Evolutionary conservation across 2,797 vertebrate genomes (phyloP).

Genomic region (Oryzias sinensis): DNA sequence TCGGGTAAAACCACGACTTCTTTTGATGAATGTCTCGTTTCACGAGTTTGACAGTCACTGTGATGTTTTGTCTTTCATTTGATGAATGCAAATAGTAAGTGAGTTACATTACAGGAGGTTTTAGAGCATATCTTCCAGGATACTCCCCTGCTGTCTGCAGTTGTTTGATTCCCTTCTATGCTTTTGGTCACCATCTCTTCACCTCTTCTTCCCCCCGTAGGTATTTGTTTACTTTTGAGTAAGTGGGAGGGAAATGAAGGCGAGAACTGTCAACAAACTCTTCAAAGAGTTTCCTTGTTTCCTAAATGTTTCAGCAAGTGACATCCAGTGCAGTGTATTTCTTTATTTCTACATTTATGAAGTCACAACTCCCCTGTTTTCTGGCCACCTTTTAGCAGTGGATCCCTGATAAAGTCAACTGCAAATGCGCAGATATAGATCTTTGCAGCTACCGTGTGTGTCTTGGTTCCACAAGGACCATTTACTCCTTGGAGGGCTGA

Average conservation of each 20-base stretch:
- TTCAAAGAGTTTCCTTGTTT: constrained; percentile 74
- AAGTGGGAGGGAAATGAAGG: constrained; percentile 38
- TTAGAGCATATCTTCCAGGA: no score
- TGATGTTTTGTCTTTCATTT: constrained; percentile 1
- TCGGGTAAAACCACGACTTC: no score
- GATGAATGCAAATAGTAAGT: not conserved
- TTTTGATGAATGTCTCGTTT: no score
- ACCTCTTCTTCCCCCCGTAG: constrained; percentile 60
- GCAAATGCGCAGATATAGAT: constrained; percentile 49
- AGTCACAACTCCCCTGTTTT: constrained; percentile 8
- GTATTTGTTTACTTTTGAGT: constrained; percentile 70
- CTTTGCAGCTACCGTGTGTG: constrained; percentile 80
- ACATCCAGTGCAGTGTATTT: constrained; percentile 32
- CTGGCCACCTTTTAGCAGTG: constrained; percentile 1
- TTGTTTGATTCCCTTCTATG: constrained; percentile 7
- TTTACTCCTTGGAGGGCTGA: constrained; percentile 58
- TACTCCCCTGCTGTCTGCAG: constrained; percentile 48
- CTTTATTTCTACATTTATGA: constrained; percentile 18
- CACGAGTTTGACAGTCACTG: no score
- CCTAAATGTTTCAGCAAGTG: constrained; percentile 43
- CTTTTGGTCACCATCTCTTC: constrained; percentile 60
- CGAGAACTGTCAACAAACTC: constrained; percentile 52
- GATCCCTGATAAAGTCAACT: constrained; percentile 14
- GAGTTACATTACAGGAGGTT: no score
- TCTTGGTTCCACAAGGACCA: constrained; percentile 88